Evolutionary conservation across 2,113 vertebrate species (phyloP).

Genomic region (Grammomys dolichurus): DNA sequence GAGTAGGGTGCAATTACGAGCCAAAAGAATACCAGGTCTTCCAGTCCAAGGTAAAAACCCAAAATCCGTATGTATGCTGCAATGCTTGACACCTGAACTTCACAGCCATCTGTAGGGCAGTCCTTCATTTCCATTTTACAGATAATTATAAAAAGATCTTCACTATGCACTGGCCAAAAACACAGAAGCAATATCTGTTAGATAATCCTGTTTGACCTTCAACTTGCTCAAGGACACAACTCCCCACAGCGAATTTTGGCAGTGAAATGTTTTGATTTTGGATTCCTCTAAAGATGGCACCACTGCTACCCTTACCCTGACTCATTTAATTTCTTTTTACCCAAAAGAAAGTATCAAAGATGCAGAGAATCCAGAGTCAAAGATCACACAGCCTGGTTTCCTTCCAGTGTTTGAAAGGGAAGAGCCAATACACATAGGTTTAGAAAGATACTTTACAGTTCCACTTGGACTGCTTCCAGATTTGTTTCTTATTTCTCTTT

Average conservation of each 20-base stretch:
- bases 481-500: slow-evolving; percentile 50
- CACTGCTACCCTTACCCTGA: background rate
- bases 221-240: background rate
- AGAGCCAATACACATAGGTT: background rate
- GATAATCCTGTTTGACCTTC: background rate
- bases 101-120: background rate
- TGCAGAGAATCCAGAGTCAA: background rate
- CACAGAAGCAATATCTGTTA: background rate
- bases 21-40: background rate
- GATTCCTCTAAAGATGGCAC: background rate
- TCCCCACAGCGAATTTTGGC: background rate
- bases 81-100: background rate
- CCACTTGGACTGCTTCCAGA: background rate
- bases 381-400: background rate
- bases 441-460: slow-evolving; percentile 22
- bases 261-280: background rate
- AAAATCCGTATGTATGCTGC: background rate
- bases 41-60: background rate
- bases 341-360: background rate
- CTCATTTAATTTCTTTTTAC: background rate
- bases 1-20: slow-evolving; percentile 6
- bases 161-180: background rate
- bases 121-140: slow-evolving; percentile 12
- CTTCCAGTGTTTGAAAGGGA: background rate
- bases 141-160: background rate